phyloP scores from a whole-genome alignment of 1,140 invertebrate genomes.

The Apolygus lucorum region DNA sequence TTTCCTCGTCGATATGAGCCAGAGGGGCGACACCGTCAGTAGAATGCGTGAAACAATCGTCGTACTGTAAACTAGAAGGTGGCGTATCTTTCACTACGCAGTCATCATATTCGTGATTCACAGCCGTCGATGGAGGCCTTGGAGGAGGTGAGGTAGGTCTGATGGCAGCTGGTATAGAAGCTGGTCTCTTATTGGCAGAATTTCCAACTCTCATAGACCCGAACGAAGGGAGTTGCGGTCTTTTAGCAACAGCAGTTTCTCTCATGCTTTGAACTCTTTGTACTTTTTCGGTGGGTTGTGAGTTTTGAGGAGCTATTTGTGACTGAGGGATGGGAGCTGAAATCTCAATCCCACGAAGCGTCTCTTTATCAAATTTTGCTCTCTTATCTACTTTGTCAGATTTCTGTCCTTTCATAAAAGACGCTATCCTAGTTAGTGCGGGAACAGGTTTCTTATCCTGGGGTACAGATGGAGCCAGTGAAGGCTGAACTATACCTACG shows the following conservation, averaged over 20 bases:
- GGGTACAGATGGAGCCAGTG: neutral
- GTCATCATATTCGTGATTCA: slow-evolving; percentile 3
- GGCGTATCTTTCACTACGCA: slow-evolving; percentile 42
- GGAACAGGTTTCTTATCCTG: slow-evolving; percentile 30
- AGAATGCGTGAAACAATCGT: slow-evolving; percentile 63
- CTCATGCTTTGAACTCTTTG: slow-evolving; percentile 70
- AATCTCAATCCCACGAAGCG: slow-evolving; percentile 65
- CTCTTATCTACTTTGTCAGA: slow-evolving; percentile 26
- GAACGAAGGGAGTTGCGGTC: slow-evolving; percentile 59
- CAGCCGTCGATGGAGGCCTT: slow-evolving; percentile 44
- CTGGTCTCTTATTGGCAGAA: slow-evolving; percentile 50
- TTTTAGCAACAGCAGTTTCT: slow-evolving; percentile 42
- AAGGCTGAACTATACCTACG: neutral
- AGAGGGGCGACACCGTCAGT: slow-evolving; percentile 42
- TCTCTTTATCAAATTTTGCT: slow-evolving; percentile 50
- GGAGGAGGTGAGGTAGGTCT: slow-evolving; percentile 56
- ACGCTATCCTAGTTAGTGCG: slow-evolving; percentile 59
- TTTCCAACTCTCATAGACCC: slow-evolving; percentile 60
- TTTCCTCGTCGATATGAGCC: slow-evolving; percentile 53
- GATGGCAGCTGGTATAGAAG: slow-evolving; percentile 52
- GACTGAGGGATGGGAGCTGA: slow-evolving; percentile 67
- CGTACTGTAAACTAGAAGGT: slow-evolving; percentile 46
- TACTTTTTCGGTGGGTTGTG: slow-evolving; percentile 45
- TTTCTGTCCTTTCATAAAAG: slow-evolving; percentile 52
- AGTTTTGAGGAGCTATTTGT: slow-evolving; percentile 48